A percentile compares a stretch with the other conserved stretches of the same genome.
phyloP scores from a whole-genome alignment of 1,140 invertebrate species.

The Lutraria rhynchaena region DNA sequence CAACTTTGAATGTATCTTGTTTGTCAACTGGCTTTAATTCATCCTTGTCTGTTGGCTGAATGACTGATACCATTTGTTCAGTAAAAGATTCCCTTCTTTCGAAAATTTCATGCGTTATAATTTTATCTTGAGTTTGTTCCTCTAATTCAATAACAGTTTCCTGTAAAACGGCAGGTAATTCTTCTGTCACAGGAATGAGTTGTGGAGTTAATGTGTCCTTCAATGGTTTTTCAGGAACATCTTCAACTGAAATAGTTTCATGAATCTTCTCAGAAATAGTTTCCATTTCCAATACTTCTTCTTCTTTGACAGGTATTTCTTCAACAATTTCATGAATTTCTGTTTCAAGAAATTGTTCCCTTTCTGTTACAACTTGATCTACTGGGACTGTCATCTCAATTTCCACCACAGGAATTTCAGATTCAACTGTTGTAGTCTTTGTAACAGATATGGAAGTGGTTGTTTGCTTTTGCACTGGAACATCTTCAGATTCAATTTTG shows the following conservation, averaged over 20 bases:
- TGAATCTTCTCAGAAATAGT: no score
- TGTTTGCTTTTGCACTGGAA: slow-evolving; percentile 12
- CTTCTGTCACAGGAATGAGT: slow-evolving; percentile 13
- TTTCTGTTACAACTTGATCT: not conserved
- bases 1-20: not conserved
- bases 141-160: slow-evolving; percentile 13
- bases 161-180: not conserved
- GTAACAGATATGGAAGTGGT: no score
- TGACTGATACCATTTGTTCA: slow-evolving; percentile 1
- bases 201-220: not conserved
- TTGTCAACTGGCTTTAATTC: not conserved
- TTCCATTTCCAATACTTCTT: no score
- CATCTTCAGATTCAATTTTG: slow-evolving; percentile 9
- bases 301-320: not conserved
- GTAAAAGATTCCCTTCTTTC: not conserved
- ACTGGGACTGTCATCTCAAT: slow-evolving; percentile 1
- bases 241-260: no score
- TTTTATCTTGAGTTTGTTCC: not conserved
- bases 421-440: not conserved
- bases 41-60: not conserved
- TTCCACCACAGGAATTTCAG: not conserved
- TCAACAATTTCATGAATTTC: slow-evolving; percentile 38
- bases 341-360: slow-evolving; percentile 23
- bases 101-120: not conserved
- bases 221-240: not conserved